Evolutionary conservation across 2,797 vertebrate species (phyloP), one percentile per base, ranked within the genome.

Genomic region (Meda fulgida): DNA sequence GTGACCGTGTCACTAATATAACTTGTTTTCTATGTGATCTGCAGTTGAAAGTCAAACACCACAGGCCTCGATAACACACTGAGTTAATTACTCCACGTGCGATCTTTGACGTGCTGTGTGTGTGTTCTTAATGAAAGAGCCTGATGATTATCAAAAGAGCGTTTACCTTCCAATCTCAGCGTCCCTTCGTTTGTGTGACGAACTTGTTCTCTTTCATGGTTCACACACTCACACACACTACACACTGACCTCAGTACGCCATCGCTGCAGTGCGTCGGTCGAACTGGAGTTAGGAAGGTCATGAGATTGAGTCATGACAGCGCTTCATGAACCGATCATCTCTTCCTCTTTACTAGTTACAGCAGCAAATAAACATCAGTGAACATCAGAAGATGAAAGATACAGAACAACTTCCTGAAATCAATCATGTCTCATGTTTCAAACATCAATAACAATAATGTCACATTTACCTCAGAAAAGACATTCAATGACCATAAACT

Each of bases 41-140:
- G 90, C 76, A 87, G 91, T 78, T 88, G 29, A 78, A 89, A 87
- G 93, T 91, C 92, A 87, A 82, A 89, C 86, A 88, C 91, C 90
- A 63, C 90, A 92, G 85, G 90, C 91, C 91, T 92, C 89, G 91
- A 92, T 93, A 91, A 92, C 89, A 93, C 67, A 67, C 29, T 5
- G 36, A 88, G 90, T 91, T 94, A 93, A 94, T 94, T 93, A 92
- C 91, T 66, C 91, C 86, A 89, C 88, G 71, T 88, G 91, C 84
- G 89, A 87, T 92, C 91, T 92, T 93, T 92, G 89, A 86, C 93
- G 86, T 89, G 89, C 92, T 93, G 92, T 11, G 92, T 81, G 16
- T 51, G 89, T 66, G 90, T 86, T 87, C 89, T 86, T 90, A 91
- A 91, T 92, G 89, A 94, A 93, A 92, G 92, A 89, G 88, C 88